Evolutionary conservation across 2,113 vertebrate species (phyloP).

Genomic region (Vireo altiloquus): DNA sequence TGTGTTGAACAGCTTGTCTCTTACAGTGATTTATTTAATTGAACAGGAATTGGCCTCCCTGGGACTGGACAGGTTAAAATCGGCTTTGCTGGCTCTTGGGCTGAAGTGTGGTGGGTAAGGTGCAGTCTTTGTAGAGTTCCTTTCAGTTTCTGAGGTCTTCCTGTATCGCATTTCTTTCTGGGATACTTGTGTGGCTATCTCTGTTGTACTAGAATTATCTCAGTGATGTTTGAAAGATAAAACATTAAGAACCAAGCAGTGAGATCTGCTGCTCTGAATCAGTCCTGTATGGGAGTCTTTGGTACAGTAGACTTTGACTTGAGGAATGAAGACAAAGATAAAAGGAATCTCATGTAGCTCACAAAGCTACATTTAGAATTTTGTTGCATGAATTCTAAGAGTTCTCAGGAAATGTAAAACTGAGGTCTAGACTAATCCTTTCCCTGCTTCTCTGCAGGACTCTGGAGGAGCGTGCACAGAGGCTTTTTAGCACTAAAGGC

Average conservation of each 20-base stretch:
- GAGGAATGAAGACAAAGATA: background rate
- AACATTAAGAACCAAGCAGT: background rate
- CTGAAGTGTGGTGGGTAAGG: slow-evolving; percentile 97
- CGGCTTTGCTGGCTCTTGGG: slow-evolving; percentile 92
- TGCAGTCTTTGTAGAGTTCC: background rate
- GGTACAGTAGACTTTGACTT: background rate
- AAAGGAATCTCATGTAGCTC: background rate
- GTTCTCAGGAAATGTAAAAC: background rate
- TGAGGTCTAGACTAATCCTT: background rate
- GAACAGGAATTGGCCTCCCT: slow-evolving; percentile 92
- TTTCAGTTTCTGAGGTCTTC: background rate
- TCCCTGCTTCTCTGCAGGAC: slow-evolving; percentile 73
- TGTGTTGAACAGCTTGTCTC: background rate
- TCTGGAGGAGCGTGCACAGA: slow-evolving; percentile 94
- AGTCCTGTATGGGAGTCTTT: background rate
- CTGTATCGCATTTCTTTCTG: background rate
- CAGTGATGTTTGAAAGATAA: background rate
- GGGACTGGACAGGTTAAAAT: slow-evolving; percentile 96
- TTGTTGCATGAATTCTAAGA: background rate
- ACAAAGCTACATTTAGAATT: background rate
- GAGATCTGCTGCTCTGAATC: background rate
- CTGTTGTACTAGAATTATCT: background rate
- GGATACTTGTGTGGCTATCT: background rate
- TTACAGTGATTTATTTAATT: background rate
- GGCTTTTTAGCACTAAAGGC: slow-evolving; percentile 95